phyloP scores from a whole-genome alignment of 2,888 invertebrate genomes.

The Biston betularia region DNA sequence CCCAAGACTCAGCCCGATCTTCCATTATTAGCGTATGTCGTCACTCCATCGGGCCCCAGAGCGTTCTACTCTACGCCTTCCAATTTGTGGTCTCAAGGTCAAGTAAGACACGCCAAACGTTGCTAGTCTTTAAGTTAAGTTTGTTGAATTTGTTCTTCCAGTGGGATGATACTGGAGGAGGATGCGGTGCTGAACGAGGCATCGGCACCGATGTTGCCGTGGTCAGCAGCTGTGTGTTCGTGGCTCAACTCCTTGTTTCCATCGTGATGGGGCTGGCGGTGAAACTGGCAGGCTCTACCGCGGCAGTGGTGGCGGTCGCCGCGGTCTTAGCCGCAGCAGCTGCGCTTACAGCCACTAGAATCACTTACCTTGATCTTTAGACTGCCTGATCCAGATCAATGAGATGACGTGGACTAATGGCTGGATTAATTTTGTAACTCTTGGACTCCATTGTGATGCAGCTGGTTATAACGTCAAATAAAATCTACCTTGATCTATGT shows the following conservation, averaged over 20 bases:
- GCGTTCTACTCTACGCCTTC: too few species aligned
- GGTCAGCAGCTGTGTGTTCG: conserved; percentile 97
- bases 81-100: too few species aligned
- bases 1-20: too few species aligned
- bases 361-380: conserved; percentile 95
- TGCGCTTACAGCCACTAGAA: conserved; percentile 93
- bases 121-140: background rate
- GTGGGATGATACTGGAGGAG: conserved; percentile 79
- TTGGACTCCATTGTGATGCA: too few species aligned
- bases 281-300: conserved; percentile 92
- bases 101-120: too few species aligned
- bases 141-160: conserved; percentile 44
- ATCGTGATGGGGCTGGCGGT: conserved; percentile 95
- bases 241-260: conserved; percentile 97
- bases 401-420: background rate
- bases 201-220: conserved; percentile 98
- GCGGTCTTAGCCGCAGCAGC: conserved; percentile 94
- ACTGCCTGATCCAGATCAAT: background rate
- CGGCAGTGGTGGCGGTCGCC: conserved; percentile 95
- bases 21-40: too few species aligned
- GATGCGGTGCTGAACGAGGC: conserved; percentile 90
- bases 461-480: too few species aligned
- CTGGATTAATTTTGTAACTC: background rate
- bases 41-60: too few species aligned
- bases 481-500: background rate